A percentile compares a stretch with the other conserved stretches of the same genome.
These are phyloP conservation scores for Anorthoa munda DNA, from an alignment of 2,888 invertebrate genomes.

Conservation along the genomic window DNA sequence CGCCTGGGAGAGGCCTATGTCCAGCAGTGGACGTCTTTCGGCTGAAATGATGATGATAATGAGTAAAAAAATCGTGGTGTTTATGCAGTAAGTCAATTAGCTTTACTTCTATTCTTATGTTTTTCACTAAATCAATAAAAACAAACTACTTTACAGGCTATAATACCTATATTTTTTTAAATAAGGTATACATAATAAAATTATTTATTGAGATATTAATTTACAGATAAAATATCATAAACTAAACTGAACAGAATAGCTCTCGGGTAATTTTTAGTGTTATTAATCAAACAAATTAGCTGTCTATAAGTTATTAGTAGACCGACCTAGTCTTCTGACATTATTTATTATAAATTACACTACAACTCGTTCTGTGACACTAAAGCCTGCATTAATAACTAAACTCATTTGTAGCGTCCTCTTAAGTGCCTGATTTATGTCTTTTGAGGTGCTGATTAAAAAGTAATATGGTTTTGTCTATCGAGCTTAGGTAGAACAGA, in stretches of 20 bases:
- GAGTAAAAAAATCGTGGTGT: neutral
- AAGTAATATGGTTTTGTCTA: no score
- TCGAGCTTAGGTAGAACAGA: no score
- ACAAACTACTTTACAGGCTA: no score
- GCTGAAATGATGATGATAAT: no score
- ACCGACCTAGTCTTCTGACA: constrained; percentile 5
- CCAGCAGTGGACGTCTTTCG: no score
- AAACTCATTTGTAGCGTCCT: neutral
- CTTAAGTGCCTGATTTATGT: neutral
- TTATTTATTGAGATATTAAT: neutral
- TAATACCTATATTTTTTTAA: no score
- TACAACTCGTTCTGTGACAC: neutral
- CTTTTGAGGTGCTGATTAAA: no score
- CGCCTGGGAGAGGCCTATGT: no score
- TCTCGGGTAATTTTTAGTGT: neutral
- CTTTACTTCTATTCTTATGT: no score
- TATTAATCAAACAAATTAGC: constrained; percentile 35
- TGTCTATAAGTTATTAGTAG: constrained; percentile 12
- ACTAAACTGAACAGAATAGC: constrained; percentile 21
- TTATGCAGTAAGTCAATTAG: no score
- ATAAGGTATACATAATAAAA: neutral
- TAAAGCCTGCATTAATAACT: neutral
- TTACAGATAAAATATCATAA: constrained; percentile 26
- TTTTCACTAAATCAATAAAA: neutral
- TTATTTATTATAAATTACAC: constrained; percentile 24